Percentiles rank a stretch among this genome's conserved stretches.
Conservation (phyloP, 2,888 invertebrate genomes). For the Perdita meconis region DNA sequence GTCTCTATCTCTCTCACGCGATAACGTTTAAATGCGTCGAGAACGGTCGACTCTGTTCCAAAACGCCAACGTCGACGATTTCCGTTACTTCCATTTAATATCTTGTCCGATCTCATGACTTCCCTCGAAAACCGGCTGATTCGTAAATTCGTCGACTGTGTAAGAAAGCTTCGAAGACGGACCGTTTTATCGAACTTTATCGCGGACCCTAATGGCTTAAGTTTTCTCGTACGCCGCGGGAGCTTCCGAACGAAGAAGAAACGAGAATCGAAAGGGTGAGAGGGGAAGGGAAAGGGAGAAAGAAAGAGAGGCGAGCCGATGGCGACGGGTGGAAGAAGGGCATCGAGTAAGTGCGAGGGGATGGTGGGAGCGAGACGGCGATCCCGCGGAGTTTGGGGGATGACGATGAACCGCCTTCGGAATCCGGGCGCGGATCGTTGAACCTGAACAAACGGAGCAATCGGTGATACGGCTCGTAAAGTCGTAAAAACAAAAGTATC, state of each 20-base stretch:
- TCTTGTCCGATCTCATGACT: constrained; percentile 36
- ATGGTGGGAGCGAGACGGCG: constrained; percentile 26
- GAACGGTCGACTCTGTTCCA: neutral
- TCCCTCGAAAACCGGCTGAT: constrained; percentile 17
- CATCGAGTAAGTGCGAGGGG: too few species aligned
- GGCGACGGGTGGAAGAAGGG: too few species aligned
- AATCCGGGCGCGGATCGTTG: constrained; percentile 71
- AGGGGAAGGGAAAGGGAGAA: neutral
- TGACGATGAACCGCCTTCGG: constrained; percentile 58
- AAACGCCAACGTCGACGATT: constrained; percentile 1
- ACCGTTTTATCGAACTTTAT: constrained; percentile 47
- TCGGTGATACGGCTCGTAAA: constrained; percentile 73
- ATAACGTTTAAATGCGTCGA: neutral
- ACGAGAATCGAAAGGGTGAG: constrained; percentile 14
- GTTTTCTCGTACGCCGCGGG: constrained; percentile 48
- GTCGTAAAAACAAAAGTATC: constrained; percentile 73
- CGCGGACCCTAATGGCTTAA: constrained; percentile 59
- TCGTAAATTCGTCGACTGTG: constrained; percentile 48
- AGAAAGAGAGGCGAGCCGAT: too few species aligned
- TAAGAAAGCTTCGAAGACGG: constrained; percentile 45
- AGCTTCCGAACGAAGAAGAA: constrained; percentile 43
- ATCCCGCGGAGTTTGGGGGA: constrained; percentile 40
- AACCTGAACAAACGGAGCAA: constrained; percentile 74
- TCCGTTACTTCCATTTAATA: constrained; percentile 22
- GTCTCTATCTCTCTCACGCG: too few species aligned